Base-by-base conservation (phyloP, 2,888 invertebrate genomes). In the Augiades crinisus region DNA sequence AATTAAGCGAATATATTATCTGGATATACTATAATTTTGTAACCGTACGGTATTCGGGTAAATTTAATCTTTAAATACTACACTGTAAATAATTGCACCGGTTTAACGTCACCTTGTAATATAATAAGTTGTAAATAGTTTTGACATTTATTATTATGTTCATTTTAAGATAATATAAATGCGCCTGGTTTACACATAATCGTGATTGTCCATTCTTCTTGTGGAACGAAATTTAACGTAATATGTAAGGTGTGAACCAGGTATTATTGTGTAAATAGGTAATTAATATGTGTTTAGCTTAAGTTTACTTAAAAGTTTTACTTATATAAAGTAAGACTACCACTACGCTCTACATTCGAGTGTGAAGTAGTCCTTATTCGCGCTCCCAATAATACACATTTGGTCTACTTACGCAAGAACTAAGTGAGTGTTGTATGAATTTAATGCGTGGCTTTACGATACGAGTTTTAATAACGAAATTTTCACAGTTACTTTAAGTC, bases 31-130 rank as follows among this genome's bases (percentile, higher is more conserved):
- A n/a, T 38, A 10, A 41, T 41, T 16, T n/a, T 17, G 5, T 41
- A 41, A 10, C 1, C 17, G 6, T 17, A 4, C 17, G 47, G 47
- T 40, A 17, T 34, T 12, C 41, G 49, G 49, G 40, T 49, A 41
- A 21, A 47, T 34, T 40, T 24, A 41, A 27, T 12, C 14, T 40
- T 49, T 17, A 33, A 38, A 37, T 33, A n/a, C n/a, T 24, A 33
- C 52, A 54, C 52, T 57, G 47, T 57, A 41, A 49, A 56, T 54
- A 54, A 5, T 47, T 47, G 44, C 44, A 47, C 43, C n/a, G 14
- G 16, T n/a, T 45, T 13, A 33, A 36, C 40, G 55, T 52, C 47
- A 53, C 45, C 49, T 53, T 53, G 53, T 55, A 38, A 2, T 19
- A 19, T 19, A 19, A 30, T 6, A 31, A 21, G 14, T 24, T 21